Base-by-base conservation (phyloP, 2,888 invertebrate species). In the Epinotia demarniana region DNA sequence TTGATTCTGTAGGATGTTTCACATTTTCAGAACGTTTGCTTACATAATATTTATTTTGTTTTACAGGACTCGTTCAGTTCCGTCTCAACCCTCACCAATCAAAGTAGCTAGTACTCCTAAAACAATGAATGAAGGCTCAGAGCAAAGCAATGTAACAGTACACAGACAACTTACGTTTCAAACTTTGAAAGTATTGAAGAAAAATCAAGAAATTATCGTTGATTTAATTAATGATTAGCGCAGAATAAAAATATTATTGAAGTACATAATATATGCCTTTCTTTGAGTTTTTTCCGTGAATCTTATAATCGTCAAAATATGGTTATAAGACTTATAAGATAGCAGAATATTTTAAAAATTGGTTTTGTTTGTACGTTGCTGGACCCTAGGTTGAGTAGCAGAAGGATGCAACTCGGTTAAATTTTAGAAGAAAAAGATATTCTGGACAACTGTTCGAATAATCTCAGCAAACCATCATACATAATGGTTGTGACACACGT, bases 181-280 rank as follows among this genome's bases (percentile, higher is more conserved):
- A 76, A 80, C 81, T 49, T 78, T 86, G 33, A 77, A 83, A 66
- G 76, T 71, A 39, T 71, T 79, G 39, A 81, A 82, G 46, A 57
- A 67, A 3, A 81, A 79, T 73, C 69, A 70, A 39, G 77, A 63
- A 13, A 13, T 19, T 1, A 53, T 82, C 5, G 79, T 86, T 5
- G 84, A 84, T 64, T 75, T 79, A 39, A 75, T 70, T 16, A 66
- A 66, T 39, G 75, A 71, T 4, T 60, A 57, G 49, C 0, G 19
- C 16, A 4, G 9, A 27, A 57, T 63, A 8, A 43, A 46, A 43
- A 46, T 43, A 19, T 19, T 12, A 46, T 43, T 11, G 13, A 19
- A 11, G 16, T 23, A 3, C 33, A 9, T 6, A 4, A 5, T 13
- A 27, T 27, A 6, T 16, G 16, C 27, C 33, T 61, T 16, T 33